Base-by-base conservation (phyloP, 2,113 vertebrate species). In the Bos javanicus region DNA sequence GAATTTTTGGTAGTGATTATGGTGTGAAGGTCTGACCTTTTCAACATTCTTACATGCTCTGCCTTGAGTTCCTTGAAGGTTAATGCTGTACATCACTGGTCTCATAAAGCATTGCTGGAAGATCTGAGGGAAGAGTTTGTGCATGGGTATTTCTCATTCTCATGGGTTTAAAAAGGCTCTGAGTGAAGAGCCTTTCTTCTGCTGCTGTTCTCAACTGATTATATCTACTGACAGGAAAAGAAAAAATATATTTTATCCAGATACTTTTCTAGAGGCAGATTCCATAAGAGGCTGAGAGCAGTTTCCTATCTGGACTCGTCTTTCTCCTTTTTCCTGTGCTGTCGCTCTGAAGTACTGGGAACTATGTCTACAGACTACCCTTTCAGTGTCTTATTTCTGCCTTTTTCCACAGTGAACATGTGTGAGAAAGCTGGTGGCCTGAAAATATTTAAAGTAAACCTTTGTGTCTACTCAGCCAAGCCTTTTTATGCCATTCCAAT, bases 1-100 rank as follows among this genome's bases (percentile, higher is more conserved):
- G 71, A 95, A 84, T 90, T 92, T 21, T 62, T 64, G 46, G 30
- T 52, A 67, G 89, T 94, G 97, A 96, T 97, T 94, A 97, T 16
- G 15, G 94, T 60, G 7, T 90, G 6, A 84, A 62, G 50, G 5
- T 5, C 96, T 98, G 78, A 95, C 10, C 85, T 97, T 97, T 97
- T 95, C 84, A 91, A 28, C n/a, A 94, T 95, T 97, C 94, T 95
- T 33, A 52, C 4, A 23, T 85, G 43, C 30, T 36, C 43, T 87
- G 89, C 83, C 64, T 93, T 71, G 33, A 96, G 48, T 2, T 93
- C 28, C 52, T 94, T 97, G 88, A 96, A 96, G 43, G 76, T 59
- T 92, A 98, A 25, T 78, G 90, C 78, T 81, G 60, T 80, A 74
- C 54, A 95, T 97, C 74, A 92, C 8, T 71, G 60, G 25, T 50